Evolutionary conservation across 2,888 invertebrate genomes (phyloP).

Genomic region (Metalampra italica): DNA sequence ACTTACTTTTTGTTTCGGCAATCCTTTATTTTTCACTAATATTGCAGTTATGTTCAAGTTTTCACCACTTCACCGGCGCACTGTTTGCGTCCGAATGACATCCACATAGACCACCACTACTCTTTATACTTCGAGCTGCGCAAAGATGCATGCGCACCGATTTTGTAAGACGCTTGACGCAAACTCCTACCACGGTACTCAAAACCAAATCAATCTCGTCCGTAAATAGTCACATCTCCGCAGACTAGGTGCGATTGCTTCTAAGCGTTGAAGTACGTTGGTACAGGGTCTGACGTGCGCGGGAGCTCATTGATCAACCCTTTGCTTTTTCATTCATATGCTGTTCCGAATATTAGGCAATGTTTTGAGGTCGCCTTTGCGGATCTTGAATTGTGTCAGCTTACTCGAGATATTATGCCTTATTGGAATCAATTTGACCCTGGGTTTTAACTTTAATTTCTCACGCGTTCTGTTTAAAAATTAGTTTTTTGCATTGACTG

Average conservation of each 20-base stretch:
- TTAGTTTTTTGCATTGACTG: too few relatives aligned
- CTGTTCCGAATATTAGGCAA: constrained; percentile 64
- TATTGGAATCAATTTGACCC: too few relatives aligned
- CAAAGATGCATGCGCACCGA: constrained; percentile 67
- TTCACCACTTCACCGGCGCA: constrained; percentile 65
- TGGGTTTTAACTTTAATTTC: too few relatives aligned
- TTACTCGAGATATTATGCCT: neutral
- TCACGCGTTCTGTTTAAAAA: too few relatives aligned
- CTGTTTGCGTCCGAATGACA: constrained; percentile 72
- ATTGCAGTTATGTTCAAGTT: constrained; percentile 33
- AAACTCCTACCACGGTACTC: constrained; percentile 55
- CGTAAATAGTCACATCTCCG: constrained; percentile 19
- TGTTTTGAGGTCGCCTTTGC: constrained; percentile 59
- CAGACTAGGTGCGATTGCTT: constrained; percentile 9
- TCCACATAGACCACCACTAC: constrained; percentile 58
- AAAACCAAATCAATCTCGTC: constrained; percentile 14
- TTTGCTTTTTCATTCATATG: constrained; percentile 56
- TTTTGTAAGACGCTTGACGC: constrained; percentile 71
- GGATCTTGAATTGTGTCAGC: constrained; percentile 41
- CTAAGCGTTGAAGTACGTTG: constrained; percentile 25
- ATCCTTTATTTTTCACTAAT: constrained; percentile 53
- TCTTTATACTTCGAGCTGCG: constrained; percentile 73
- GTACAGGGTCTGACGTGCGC: constrained; percentile 60
- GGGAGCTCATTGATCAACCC: constrained; percentile 67
- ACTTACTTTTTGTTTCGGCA: constrained; percentile 56